A percentile compares a stretch with the other conserved stretches of the same genome.
Evolutionary conservation across 2,888 invertebrate genomes (phyloP).

Genomic region (Vanessa cardui): DNA sequence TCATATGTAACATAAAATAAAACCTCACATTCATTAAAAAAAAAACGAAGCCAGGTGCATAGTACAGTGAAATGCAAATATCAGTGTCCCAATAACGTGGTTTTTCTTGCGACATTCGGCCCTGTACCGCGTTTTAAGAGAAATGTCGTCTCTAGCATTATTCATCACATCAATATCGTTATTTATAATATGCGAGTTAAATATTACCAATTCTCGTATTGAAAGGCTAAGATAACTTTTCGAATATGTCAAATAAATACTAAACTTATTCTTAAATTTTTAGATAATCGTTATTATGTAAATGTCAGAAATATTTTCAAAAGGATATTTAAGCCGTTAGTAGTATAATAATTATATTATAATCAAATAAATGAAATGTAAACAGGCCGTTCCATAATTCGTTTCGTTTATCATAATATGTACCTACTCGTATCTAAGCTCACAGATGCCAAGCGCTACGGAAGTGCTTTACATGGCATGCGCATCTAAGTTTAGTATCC

Average conservation of each 20-base stretch:
- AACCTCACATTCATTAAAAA: neutral
- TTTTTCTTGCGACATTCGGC: constrained; percentile 1
- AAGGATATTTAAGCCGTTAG: too few relatives aligned
- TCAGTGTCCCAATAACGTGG: neutral
- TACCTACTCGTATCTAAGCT: constrained; percentile 12
- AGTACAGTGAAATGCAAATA: neutral
- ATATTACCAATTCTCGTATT: too few relatives aligned
- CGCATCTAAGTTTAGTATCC: constrained; percentile 30
- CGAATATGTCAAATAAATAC: neutral
- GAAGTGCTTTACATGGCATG: constrained; percentile 23
- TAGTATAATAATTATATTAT: too few relatives aligned
- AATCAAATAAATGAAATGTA: too few relatives aligned
- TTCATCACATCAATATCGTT: too few relatives aligned
- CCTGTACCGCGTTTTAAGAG: neutral
- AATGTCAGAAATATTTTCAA: too few relatives aligned
- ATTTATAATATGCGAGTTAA: too few relatives aligned
- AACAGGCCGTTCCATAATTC: too few relatives aligned
- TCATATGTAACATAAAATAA: neutral
- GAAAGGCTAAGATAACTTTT: too few relatives aligned
- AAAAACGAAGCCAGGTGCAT: neutral
- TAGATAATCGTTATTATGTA: too few relatives aligned
- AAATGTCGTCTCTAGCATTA: neutral
- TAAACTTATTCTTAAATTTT: neutral
- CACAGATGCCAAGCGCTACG: constrained; percentile 22
- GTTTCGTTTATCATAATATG: too few relatives aligned